Base-by-base conservation (phyloP, 2,888 invertebrate genomes). In the Myopa tessellatipennis region DNA sequence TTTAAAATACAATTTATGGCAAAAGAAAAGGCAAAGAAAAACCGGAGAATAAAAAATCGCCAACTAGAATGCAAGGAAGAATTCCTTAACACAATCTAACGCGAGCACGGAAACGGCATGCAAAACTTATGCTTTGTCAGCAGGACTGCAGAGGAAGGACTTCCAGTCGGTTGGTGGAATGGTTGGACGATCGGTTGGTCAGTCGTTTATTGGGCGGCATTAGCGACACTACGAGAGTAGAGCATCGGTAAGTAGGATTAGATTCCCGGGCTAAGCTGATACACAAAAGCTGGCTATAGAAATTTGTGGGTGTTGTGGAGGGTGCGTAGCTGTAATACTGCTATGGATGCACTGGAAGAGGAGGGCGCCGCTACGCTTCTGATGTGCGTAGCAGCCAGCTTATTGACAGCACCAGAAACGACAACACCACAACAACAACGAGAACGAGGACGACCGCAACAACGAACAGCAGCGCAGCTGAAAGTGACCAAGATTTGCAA, bases 61-160 rank as follows among this genome's bases (percentile, higher is more conserved):
- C 3, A 26, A 69, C 67, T 67, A 1, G 18, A 67, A 67, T 40
- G 67, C 40, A 67, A 67, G 45, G 45, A 45, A 45, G 67, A 67
- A 67, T 40, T 67, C 36, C 67, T 40, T 63, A 63, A 63, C 36
- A 63, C 50, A 69, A 50, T n/a, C 69, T 18, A 26, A 26, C 26
- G 26, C 12, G 12, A 26, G 50, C 34, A 69, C 69, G 69, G 69
- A 69, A 69, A 50, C 26, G 69, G 50, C 50, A 50, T 50, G 50
- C 69, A 50, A 69, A 69, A 69, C 50, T 69, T 69, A 50, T 69
- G 69, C 69, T 50, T 50, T 69, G 50, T 69, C 50, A 26, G 69
- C 69, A 50, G 52, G 10, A 68, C 26, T 7, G 16, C 67, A 50
- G 50, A 10, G 26, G 14, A 18, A 50, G 12, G 69, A n/a, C 50